phyloP scores from a whole-genome alignment of 2,888 invertebrate genomes.

The Macrophya alboannulata region DNA sequence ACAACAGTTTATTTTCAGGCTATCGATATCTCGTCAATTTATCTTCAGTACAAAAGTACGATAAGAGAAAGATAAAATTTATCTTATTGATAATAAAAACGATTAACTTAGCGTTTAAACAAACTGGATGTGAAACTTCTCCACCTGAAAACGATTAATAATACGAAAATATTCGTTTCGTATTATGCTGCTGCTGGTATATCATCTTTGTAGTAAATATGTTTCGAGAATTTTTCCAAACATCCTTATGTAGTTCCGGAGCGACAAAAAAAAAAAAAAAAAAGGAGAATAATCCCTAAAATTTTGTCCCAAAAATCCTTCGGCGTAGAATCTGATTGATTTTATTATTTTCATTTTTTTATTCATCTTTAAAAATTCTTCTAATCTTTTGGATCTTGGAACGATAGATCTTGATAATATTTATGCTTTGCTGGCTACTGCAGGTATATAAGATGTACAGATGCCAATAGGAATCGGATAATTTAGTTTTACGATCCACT shows the following conservation, averaged over 20 bases:
- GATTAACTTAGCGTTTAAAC: not conserved
- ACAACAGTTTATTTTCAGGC: not conserved
- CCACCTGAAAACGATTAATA: not conserved
- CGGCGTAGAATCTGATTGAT: no score
- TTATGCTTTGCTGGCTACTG: not conserved
- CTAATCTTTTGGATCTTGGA: not conserved
- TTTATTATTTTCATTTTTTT: no score
- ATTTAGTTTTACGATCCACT: slow-evolving; percentile 64
- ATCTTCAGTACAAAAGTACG: not conserved
- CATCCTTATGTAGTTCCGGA: no score
- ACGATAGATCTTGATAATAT: not conserved
- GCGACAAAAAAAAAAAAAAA: no score
- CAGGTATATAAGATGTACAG: not conserved
- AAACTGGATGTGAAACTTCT: not conserved
- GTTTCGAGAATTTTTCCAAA: no score
- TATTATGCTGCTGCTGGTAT: no score
- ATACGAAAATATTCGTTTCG: not conserved
- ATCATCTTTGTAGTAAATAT: no score
- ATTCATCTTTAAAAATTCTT: not conserved
- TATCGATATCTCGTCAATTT: slow-evolving; percentile 2
- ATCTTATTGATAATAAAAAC: slow-evolving; percentile 30
- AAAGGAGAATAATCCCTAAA: no score
- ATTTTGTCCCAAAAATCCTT: no score
- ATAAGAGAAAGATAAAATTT: slow-evolving; percentile 17
- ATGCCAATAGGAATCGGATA: slow-evolving; percentile 45